phyloP scores from a whole-genome alignment of 2,888 invertebrate species.

The Agriotes lineatus region DNA sequence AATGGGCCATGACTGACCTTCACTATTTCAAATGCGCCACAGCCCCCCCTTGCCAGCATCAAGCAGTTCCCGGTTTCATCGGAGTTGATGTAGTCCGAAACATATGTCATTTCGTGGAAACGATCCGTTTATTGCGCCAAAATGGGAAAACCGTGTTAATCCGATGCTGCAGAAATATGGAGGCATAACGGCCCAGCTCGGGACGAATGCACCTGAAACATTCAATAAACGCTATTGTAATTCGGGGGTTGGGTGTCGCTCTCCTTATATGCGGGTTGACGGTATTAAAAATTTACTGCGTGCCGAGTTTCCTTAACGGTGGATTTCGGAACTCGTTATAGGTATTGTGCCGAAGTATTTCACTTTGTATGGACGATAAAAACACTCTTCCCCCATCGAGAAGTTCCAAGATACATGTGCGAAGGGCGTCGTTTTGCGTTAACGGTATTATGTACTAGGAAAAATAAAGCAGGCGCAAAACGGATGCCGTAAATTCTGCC shows the following conservation, averaged over 20 bases:
- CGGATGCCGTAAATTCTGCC: constrained; percentile 30
- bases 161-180: constrained; percentile 29
- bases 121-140: constrained; percentile 33
- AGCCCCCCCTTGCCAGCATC: too few species aligned
- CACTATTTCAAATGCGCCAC: too few species aligned
- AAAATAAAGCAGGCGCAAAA: constrained; percentile 38
- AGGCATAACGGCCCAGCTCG: background rate
- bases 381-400: constrained; percentile 29
- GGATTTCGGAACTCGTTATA: constrained; percentile 38
- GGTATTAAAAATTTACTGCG: constrained; percentile 46
- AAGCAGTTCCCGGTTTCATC: background rate
- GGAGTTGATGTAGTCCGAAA: constrained; percentile 15
- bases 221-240: constrained; percentile 19
- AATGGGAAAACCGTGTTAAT: constrained; percentile 40
- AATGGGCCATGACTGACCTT: too few species aligned
- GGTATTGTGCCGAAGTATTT: constrained; percentile 31
- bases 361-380: constrained; percentile 45
- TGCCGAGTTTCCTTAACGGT: constrained; percentile 42
- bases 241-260: constrained; percentile 41
- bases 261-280: constrained; percentile 23
- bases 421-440: constrained; percentile 33
- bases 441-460: constrained; percentile 42
- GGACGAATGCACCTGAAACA: constrained; percentile 29
- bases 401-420: constrained; percentile 20
- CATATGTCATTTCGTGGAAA: constrained; percentile 23